Evolutionary conservation across 2,888 invertebrate species (phyloP).

Genomic region (Hemithea aestivaria): DNA sequence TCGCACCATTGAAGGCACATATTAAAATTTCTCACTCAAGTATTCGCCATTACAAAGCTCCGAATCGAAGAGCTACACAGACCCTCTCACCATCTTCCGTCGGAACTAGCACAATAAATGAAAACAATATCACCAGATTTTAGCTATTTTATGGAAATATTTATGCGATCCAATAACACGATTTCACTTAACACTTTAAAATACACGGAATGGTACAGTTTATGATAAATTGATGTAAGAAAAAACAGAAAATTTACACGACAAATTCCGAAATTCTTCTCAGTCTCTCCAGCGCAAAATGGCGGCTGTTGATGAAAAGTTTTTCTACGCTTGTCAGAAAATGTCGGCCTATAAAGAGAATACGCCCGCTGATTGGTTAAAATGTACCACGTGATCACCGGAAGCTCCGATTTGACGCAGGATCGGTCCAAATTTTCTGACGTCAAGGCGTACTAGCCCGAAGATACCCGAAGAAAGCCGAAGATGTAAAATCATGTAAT

Average conservation of each 20-base stretch:
- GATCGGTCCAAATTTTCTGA: conserved; percentile 67
- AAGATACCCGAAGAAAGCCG: conserved; percentile 52
- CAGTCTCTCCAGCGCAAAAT: conserved; percentile 92
- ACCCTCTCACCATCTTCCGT: conserved; percentile 87
- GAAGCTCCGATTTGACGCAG: conserved; percentile 68
- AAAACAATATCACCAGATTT: conserved; percentile 82
- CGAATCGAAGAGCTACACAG: conserved; percentile 83
- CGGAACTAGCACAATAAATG: conserved; percentile 86
- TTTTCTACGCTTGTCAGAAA: conserved; percentile 97
- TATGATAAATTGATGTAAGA: conserved; percentile 78
- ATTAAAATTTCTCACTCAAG: conserved; percentile 84
- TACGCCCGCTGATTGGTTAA: conserved; percentile 63
- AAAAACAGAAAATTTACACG: conserved; percentile 83
- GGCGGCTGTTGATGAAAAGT: conserved; percentile 97
- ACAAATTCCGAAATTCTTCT: conserved; percentile 87
- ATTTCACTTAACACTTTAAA: conserved; percentile 80
- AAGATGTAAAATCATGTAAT: conserved; percentile 40
- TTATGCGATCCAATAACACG: conserved; percentile 66
- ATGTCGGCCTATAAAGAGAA: conserved; percentile 76
- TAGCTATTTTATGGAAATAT: conserved; percentile 69
- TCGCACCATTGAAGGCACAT: conserved; percentile 88
- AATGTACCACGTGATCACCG: conserved; percentile 71
- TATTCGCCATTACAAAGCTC: conserved; percentile 90
- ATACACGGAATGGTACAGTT: conserved; percentile 79
- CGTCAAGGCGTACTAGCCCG: conserved; percentile 67